Conservation (phyloP, 2,888 invertebrate species). For the Pandemis cinnamomeana region DNA sequence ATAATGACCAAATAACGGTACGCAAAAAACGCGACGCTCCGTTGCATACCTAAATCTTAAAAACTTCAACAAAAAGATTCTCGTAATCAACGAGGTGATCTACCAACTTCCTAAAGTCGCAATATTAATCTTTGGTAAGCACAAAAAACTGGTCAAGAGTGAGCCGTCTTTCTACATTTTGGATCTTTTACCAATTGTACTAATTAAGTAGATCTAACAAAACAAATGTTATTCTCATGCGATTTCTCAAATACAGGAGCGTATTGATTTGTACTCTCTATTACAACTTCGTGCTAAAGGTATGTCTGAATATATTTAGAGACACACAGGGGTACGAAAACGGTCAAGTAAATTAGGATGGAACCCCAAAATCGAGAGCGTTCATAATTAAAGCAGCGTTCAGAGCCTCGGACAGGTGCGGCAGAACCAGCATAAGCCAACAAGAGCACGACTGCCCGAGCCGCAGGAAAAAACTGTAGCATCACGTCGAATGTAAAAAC, state of each 20-base stretch:
- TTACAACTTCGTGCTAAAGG: not conserved
- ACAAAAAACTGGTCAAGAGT: slow-evolving; percentile 33
- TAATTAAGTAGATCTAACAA: not conserved
- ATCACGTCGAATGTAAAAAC: slow-evolving; percentile 77
- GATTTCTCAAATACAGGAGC: not conserved
- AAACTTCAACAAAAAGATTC: slow-evolving; percentile 77
- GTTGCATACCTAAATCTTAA: slow-evolving; percentile 63
- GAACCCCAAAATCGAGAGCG: slow-evolving; percentile 68
- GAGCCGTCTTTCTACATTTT: slow-evolving; percentile 7
- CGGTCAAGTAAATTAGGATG: slow-evolving; percentile 18
- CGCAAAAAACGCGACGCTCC: slow-evolving; percentile 67
- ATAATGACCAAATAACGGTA: slow-evolving; percentile 62
- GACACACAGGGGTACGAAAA: not conserved
- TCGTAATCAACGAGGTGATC: slow-evolving; percentile 80
- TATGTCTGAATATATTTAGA: not conserved
- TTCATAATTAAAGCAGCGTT: slow-evolving; percentile 77
- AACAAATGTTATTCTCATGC: not conserved
- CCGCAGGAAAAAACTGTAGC: slow-evolving; percentile 66
- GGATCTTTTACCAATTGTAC: not conserved
- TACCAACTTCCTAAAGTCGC: slow-evolving; percentile 73
- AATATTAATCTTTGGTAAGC: slow-evolving; percentile 66
- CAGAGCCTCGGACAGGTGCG: slow-evolving; percentile 62
- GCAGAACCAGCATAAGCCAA: slow-evolving; percentile 56
- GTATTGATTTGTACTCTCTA: not conserved
- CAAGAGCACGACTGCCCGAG: slow-evolving; percentile 62